A percentile compares a stretch with the other conserved stretches of the same genome.
phyloP scores from a whole-genome alignment of 2,888 invertebrate genomes.

The Cephalotes varians region DNA sequence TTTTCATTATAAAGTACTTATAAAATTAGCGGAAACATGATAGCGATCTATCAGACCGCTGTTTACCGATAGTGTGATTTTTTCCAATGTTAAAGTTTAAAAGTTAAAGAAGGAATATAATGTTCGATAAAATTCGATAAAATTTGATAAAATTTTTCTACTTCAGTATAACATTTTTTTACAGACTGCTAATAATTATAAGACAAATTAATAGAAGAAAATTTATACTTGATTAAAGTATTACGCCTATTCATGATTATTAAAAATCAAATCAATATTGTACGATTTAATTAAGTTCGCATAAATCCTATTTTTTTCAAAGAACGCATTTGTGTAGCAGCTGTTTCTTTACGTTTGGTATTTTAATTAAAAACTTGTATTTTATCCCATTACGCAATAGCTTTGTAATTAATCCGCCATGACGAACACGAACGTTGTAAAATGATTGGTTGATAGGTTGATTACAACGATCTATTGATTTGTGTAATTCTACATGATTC shows the following conservation, averaged over 20 bases:
- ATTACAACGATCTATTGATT: constrained; percentile 59
- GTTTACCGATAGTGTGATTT: too few species aligned
- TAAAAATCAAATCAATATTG: background rate
- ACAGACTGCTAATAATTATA: background rate
- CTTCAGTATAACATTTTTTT: background rate
- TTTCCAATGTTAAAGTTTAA: too few species aligned
- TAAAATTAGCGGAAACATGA: too few species aligned
- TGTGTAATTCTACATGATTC: constrained; percentile 40
- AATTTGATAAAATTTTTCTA: background rate
- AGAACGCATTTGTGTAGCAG: background rate
- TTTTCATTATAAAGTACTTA: too few species aligned
- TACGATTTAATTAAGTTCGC: background rate
- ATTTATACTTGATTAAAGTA: background rate
- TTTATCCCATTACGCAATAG: constrained; percentile 78
- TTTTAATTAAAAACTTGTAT: constrained; percentile 27
- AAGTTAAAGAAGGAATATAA: background rate
- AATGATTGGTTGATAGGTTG: constrained; percentile 67
- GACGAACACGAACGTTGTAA: constrained; percentile 63
- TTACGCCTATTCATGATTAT: background rate
- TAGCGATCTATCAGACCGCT: too few species aligned
- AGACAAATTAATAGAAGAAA: background rate
- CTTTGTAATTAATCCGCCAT: constrained; percentile 77
- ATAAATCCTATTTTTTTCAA: background rate
- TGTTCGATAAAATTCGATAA: too few species aligned
- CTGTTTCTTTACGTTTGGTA: background rate